Base-by-base conservation (phyloP, 2,113 vertebrate species). In the Halichoeres trimaculatus region DNA sequence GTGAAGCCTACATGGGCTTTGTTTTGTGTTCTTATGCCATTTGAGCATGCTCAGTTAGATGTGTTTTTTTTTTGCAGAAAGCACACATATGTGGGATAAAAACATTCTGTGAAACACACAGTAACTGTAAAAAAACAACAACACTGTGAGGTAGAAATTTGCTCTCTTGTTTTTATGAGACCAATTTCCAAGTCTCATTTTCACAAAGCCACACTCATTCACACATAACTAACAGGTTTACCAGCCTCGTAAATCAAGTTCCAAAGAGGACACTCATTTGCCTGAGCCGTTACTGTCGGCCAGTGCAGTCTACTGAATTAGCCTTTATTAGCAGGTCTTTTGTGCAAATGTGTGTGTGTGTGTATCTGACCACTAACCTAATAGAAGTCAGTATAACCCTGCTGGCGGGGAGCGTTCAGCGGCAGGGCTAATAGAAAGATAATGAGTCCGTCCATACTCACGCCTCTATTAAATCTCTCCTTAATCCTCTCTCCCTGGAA, bases 381-480 rank as follows among this genome's bases (percentile, higher is more conserved):
- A 94, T 92, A 93, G 90, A 93, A 90, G 88, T 83, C 84, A 57
- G 86, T 91, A 86, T 90, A 88, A 92, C 91, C 91, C 91, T 89
- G 88, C 90, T 89, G 84, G 86, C 81, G 58, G 70, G 75, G 84
- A 81, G 80, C 76, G 62, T 73, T 81, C 78, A 67, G 88, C 78
- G 71, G 85, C 85, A 72, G 88, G 82, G 91, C 92, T 95, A 94
- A 95, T 95, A 93, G 92, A 93, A 91, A 93, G 90, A 94, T 94
- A 95, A 94, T 94, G 92, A 93, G 93, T 89, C 89, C 70, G 88
- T 89, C 88, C 88, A 87, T 84, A 89, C 89, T 91, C 88, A 92
- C 83, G 88, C 84, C 91, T 93, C 92, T 92, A 94, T 94, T 94
- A 94, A 95, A 94, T 93, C 92, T 91, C 88, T 78, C 76, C 90